These are phyloP conservation scores for Bradypus variegatus DNA, from an alignment of 2,797 vertebrate genomes.

Conservation along the genomic window DNA sequence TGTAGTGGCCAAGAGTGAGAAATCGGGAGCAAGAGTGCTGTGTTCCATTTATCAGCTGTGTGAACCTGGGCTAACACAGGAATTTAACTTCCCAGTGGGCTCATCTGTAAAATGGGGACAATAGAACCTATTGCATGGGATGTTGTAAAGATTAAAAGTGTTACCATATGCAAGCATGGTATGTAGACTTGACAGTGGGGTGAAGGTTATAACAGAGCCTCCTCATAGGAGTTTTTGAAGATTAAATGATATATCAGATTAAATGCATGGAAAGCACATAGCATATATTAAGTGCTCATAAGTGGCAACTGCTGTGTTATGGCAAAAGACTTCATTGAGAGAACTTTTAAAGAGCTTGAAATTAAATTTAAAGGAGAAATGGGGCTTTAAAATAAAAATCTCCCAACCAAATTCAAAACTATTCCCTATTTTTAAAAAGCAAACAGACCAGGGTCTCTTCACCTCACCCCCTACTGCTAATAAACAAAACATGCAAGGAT, in stretches of 20 bases:
- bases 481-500: not conserved
- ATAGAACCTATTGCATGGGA: not conserved
- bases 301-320: not conserved
- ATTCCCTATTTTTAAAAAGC: not conserved
- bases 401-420: not conserved
- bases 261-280: not conserved
- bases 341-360: constrained; percentile 33
- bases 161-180: not conserved
- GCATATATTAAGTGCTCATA: not conserved
- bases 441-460: not conserved
- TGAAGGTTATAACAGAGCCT: not conserved
- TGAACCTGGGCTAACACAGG: not conserved
- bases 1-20: not conserved
- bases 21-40: not conserved
- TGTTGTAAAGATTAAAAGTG: not conserved
- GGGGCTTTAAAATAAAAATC: not conserved
- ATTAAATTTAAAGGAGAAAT: constrained; percentile 38
- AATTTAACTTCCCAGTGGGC: not conserved
- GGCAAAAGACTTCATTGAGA: not conserved
- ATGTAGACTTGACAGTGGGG: not conserved
- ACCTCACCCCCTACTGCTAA: not conserved
- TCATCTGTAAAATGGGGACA: not conserved
- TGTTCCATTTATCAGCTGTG: not conserved
- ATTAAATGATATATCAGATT: not conserved
- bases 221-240: not conserved